phyloP scores from a whole-genome alignment of 2,113 vertebrate species.

The Gallinago paraguaiae region DNA sequence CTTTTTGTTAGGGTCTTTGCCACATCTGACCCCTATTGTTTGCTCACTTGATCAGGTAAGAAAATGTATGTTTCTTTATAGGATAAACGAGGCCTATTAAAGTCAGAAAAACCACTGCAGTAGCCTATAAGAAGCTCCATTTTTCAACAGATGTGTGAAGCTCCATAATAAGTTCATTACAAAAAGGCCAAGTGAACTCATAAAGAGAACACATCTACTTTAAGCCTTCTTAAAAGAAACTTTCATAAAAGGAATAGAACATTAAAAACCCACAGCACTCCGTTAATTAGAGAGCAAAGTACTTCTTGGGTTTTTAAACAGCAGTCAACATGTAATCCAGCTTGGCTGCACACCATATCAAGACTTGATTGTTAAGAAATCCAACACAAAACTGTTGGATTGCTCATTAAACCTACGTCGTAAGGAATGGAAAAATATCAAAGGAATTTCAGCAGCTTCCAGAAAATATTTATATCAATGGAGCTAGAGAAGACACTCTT shows the following conservation, averaged over 20 bases:
- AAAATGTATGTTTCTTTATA: constrained; percentile 80
- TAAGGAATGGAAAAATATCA: constrained; percentile 5
- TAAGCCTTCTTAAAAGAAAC: constrained; percentile 64
- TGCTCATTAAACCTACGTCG: not conserved
- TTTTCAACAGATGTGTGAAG: constrained; percentile 78
- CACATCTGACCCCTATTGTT: constrained; percentile 83
- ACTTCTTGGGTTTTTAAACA: constrained; percentile 53
- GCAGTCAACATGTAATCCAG: constrained; percentile 45
- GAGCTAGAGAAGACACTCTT: not conserved
- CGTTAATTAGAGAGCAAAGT: constrained; percentile 59
- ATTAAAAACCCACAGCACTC: constrained; percentile 53
- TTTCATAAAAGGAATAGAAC: constrained; percentile 63
- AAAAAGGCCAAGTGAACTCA: constrained; percentile 70
- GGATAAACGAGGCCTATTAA: constrained; percentile 80
- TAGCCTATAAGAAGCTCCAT: constrained; percentile 72
- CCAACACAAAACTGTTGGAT: not conserved
- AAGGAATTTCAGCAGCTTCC: not conserved
- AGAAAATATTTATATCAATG: not conserved
- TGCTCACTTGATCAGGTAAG: constrained; percentile 82
- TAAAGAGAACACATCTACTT: constrained; percentile 66
- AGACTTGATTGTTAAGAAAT: not conserved
- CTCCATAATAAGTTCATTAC: constrained; percentile 75
- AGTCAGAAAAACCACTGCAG: constrained; percentile 70
- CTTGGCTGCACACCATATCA: constrained; percentile 13
- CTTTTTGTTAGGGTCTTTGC: constrained; percentile 87